A percentile compares a stretch with the other conserved stretches of the same genome.
Evolutionary conservation across 2,888 invertebrate genomes (phyloP).

Genomic region (Tanytarsus gracilentus): DNA sequence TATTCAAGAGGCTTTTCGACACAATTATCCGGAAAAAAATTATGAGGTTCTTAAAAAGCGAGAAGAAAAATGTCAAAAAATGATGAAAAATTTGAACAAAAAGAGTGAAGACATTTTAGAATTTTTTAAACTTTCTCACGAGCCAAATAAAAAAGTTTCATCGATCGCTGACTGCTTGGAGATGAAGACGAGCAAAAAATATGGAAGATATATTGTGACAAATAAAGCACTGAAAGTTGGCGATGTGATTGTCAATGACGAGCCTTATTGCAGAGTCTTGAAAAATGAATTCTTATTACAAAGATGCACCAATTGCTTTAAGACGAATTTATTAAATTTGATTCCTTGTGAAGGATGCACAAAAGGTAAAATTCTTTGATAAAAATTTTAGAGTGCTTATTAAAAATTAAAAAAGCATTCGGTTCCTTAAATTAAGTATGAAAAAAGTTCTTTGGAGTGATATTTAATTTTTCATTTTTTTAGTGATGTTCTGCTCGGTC

Average conservation of each 20-base stretch:
- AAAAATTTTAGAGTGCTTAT: not conserved
- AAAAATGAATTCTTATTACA: slow-evolving; percentile 41
- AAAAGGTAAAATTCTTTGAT: not conserved
- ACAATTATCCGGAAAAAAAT: slow-evolving; percentile 47
- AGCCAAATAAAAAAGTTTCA: slow-evolving; percentile 41
- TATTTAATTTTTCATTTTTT: not conserved
- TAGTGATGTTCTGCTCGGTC: not conserved
- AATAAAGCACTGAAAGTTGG: slow-evolving; percentile 59
- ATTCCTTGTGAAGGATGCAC: not conserved
- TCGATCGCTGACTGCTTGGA: slow-evolving; percentile 56
- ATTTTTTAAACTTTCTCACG: slow-evolving; percentile 30
- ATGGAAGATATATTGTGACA: slow-evolving; percentile 65
- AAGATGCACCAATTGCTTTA: slow-evolving; percentile 40
- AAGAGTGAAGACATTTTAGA: not conserved
- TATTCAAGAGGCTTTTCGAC: slow-evolving; percentile 52
- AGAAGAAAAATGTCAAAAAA: slow-evolving; percentile 46
- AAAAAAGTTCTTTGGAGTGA: not conserved
- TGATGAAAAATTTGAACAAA: slow-evolving; percentile 31
- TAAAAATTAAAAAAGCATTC: not conserved
- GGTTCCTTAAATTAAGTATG: not conserved
- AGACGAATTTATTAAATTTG: slow-evolving; percentile 39
- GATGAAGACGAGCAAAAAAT: slow-evolving; percentile 48
- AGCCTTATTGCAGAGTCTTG: slow-evolving; percentile 56
- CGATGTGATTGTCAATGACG: slow-evolving; percentile 67
- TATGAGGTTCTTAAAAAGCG: slow-evolving; percentile 53